Conservation (phyloP, 2,113 vertebrate genomes). For the Amia ocellicauda region DNA sequence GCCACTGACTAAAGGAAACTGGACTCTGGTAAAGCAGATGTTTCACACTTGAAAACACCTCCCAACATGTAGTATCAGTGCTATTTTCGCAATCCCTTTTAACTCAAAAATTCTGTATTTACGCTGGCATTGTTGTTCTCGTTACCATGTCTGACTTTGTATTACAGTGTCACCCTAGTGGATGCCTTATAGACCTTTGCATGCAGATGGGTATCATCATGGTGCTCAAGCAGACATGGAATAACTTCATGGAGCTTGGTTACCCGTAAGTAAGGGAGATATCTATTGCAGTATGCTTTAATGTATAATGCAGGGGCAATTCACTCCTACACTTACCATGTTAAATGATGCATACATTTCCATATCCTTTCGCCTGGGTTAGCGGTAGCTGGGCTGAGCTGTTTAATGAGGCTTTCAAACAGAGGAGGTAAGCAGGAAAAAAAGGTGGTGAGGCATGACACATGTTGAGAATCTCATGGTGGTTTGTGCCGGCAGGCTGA, state of each 20-base stretch:
- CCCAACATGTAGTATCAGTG: too few species aligned
- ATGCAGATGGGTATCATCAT: conserved; percentile 98
- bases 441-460: too few species aligned
- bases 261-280: conserved; percentile 77
- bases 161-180: conserved; percentile 89
- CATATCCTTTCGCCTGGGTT: too few species aligned
- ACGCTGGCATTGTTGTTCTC: background rate
- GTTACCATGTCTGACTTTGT: conserved; percentile 18
- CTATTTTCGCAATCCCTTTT: background rate
- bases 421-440: too few species aligned
- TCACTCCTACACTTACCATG: background rate
- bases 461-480: background rate
- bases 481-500: conserved; percentile 61
- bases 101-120: too few species aligned
- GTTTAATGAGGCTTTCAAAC: too few species aligned
- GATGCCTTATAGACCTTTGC: conserved; percentile 96
- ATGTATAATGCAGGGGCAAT: background rate
- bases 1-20: background rate
- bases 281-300: background rate
- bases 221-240: conserved; percentile 96
- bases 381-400: too few species aligned
- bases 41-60: background rate
- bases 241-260: conserved; percentile 94
- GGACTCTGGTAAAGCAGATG: background rate
- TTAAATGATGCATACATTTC: too few species aligned